Evolutionary conservation across 2,888 invertebrate genomes (phyloP), one percentile per base, ranked within the genome.

Genomic region (Lottia scabra): DNA sequence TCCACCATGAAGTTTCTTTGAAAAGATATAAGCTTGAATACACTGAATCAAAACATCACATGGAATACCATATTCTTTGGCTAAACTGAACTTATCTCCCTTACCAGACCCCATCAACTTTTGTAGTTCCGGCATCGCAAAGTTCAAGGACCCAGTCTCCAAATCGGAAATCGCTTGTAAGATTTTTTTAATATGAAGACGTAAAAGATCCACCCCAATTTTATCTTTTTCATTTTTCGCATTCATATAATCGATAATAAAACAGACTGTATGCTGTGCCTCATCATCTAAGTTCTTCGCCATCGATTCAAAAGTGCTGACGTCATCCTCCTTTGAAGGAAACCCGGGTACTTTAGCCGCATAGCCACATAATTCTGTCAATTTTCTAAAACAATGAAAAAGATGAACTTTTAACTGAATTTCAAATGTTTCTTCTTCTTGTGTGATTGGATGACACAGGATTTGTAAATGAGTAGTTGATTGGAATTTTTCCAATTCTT

Each of bases 381-480:
- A 71, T 45, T 75, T 77, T 10, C 78, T 63, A 64, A 80, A 82
- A 68, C 84, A 84, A 6, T 76, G 71, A 26, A 81, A 66, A n/a
- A 85, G 76, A 69, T 85, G 83, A 12, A 78, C 45, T 67, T 78
- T 70, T 1, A 85, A 73, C 26, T 78, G 75, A 16, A 75, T 67
- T 27, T 75, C 73, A 44, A 85, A 78, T 2, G 64, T 48, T n/a
- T 66, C 72, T 63, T 84, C 83, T 13, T 79, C 73, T 8, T 63
- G 27, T 10, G 78, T 78, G 69, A 72, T 73, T 16, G 77, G 77
- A n/a, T 75, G 75, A 67, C 70, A 73, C 23, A 77, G 69, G 26
- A 71, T 68, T 16, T 66, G 13, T 4, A 77, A 63, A 16, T 72
- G 46, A n/a, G 84, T 80, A 67, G 78, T 81, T 23, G 86, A 86